phyloP scores from a whole-genome alignment of 2,797 vertebrate species.

The Myotis myotis region DNA sequence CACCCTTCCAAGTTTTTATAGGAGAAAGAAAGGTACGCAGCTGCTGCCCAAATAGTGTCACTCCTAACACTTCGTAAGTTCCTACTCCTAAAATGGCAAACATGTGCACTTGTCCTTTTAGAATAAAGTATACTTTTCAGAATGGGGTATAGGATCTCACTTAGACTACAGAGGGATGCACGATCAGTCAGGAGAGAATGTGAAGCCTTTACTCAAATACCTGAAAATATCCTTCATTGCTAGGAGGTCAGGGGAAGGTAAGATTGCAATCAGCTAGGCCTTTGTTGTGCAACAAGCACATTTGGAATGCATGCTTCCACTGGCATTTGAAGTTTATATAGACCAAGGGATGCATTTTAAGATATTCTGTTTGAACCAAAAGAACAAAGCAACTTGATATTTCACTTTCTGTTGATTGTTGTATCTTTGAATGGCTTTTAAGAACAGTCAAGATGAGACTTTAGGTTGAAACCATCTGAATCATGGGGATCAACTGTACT shows the following conservation, averaged over 20 bases:
- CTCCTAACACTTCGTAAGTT: background rate
- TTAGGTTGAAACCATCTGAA: constrained; percentile 45
- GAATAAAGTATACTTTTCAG: background rate
- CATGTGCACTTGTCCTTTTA: background rate
- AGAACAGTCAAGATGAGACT: constrained; percentile 6
- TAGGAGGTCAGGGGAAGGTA: background rate
- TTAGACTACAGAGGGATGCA: background rate
- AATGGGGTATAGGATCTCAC: background rate
- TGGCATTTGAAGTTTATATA: background rate
- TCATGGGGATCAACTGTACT: constrained; percentile 49
- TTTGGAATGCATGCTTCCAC: background rate
- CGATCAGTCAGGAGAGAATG: background rate
- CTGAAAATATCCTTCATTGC: background rate
- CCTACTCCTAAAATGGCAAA: background rate
- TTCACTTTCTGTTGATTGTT: constrained; percentile 45
- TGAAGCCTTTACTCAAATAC: background rate
- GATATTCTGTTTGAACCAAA: constrained; percentile 48
- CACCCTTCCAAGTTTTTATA: background rate
- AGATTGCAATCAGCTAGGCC: background rate
- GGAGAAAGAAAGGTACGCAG: background rate
- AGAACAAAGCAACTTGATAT: background rate
- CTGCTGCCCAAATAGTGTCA: background rate
- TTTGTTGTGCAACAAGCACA: background rate
- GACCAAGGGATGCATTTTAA: constrained; percentile 63
- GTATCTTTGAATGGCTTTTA: constrained; percentile 48